Percentiles rank a stretch among this genome's conserved stretches.
These are phyloP conservation scores for Corynorhinus townsendii DNA, from an alignment of 2,113 vertebrate species.

Conservation along the genomic window DNA sequence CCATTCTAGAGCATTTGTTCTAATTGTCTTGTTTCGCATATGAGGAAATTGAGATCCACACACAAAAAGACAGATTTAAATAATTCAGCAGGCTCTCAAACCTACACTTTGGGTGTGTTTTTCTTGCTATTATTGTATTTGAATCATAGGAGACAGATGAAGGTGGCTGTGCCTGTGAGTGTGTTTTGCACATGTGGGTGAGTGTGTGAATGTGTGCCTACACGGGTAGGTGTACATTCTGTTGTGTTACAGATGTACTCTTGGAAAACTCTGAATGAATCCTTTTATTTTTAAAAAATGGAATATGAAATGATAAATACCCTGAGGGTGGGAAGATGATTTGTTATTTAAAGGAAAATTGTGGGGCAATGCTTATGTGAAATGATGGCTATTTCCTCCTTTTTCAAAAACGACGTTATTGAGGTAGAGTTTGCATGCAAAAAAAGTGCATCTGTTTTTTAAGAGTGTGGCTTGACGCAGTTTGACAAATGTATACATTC, in stretches of 20 bases:
- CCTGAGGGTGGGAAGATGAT: constrained; percentile 54
- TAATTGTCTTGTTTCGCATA: background rate
- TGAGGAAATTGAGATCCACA: background rate
- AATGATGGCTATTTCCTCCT: background rate
- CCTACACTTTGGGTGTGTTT: constrained; percentile 51
- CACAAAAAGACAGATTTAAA: background rate
- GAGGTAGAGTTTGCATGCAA: background rate
- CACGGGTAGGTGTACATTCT: constrained; percentile 57
- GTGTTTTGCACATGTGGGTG: constrained; percentile 55
- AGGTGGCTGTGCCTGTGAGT: constrained; percentile 51
- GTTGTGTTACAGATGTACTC: constrained; percentile 53
- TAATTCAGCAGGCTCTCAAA: constrained; percentile 2
- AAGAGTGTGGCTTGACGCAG: background rate
- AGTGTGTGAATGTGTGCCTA: constrained; percentile 49
- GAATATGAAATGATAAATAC: constrained; percentile 54
- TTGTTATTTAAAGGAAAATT: constrained; percentile 66
- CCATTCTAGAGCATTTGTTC: background rate
- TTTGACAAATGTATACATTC: background rate
- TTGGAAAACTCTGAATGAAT: constrained; percentile 65
- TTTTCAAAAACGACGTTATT: background rate
- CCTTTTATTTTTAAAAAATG: constrained; percentile 59
- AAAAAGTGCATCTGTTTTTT: background rate
- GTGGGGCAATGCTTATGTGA: constrained; percentile 49
- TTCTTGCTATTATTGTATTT: constrained; percentile 52
- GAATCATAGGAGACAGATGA: constrained; percentile 60